Base-by-base conservation (phyloP, 1,140 invertebrate species). In the Drosophila ficusphila region DNA sequence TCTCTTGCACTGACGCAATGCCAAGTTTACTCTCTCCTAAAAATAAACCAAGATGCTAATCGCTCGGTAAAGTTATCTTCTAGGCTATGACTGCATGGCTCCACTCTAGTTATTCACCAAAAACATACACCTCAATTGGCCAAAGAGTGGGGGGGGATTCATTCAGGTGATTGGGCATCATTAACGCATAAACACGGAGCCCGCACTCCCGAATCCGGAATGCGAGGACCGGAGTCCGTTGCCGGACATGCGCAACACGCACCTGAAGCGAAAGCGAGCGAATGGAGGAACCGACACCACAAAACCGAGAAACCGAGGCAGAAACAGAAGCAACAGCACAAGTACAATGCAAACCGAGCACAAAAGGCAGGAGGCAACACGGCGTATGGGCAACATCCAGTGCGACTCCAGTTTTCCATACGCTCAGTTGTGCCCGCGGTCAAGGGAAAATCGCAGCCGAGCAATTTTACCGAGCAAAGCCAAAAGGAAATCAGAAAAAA, bases 311-410 rank as follows among this genome's bases (percentile, higher is more conserved):
- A 60, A 52, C 58, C 58, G 61, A 79, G 67, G 77, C 78, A 41
- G 25, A 71, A 33, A 46, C 54, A 70, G 71, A 83, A 85, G 79
- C 79, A 85, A 86, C 76, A 79, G 76, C 54, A 83, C 79, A 79
- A 85, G 71, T 76, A 85, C 65, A 56, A 65, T 38, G 19, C 31
- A 34, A 34, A 39, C 49, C 53, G 16, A 57, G 44, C 18, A 57
- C 29, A 42, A 61, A 64, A 81, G 73, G 49, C 58, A 39, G 64
- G 54, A 76, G 73, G 49, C 82, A 88, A 88, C 56, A 83, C 81
- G 76, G 76, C 81, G 81, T 86, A 86, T 86, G 68, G 56, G 81
- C 69, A 76, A 85, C 57, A 85, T 85, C 65, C 79, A 85, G 82
- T 86, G 38, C 73, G 68, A 86, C 81, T 86, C 82, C 82, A 86